These are phyloP conservation scores for Bradypodion pumilum DNA, from an alignment of 2,797 vertebrate species.

Conservation along the genomic window DNA sequence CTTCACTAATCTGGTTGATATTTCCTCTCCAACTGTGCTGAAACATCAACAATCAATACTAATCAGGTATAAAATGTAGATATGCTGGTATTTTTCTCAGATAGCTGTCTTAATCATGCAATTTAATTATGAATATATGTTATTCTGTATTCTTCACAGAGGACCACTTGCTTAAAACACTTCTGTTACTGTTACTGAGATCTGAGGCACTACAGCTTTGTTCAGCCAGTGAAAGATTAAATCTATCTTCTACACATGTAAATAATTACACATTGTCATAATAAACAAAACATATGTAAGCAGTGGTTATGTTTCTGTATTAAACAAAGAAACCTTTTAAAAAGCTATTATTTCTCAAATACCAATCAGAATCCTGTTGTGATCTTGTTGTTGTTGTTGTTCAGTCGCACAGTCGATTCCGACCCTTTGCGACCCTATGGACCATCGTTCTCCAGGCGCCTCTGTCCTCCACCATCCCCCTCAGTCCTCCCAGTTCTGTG, in stretches of 20 bases:
- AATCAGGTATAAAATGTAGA: slow-evolving; percentile 19
- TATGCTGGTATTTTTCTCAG: slow-evolving; percentile 25
- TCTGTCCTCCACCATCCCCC: too few relatives aligned
- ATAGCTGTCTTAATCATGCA: slow-evolving; percentile 18
- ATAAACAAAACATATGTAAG: background rate
- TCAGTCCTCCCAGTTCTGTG: too few relatives aligned
- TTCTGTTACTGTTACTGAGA: slow-evolving; percentile 46
- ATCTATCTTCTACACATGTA: slow-evolving; percentile 12
- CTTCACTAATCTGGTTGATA: slow-evolving; percentile 1
- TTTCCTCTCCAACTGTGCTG: background rate
- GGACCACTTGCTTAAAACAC: slow-evolving; percentile 38
- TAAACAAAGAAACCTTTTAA: background rate
- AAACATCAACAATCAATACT: slow-evolving; percentile 30
- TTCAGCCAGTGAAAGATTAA: slow-evolving; percentile 48
- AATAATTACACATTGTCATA: background rate
- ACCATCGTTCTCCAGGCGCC: too few relatives aligned
- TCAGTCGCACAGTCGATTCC: too few relatives aligned
- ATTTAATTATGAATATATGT: slow-evolving; percentile 24
- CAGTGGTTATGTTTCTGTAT: background rate
- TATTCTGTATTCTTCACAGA: slow-evolving; percentile 18
- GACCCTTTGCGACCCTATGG: too few relatives aligned
- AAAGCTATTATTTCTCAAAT: background rate
- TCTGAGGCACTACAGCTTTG: slow-evolving; percentile 46
- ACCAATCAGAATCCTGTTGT: too few relatives aligned
- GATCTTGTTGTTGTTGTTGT: too few relatives aligned